A percentile compares a stretch with the other conserved stretches of the same genome.
Conservation (phyloP, 2,888 invertebrate genomes). For the Sarcophaga variegata region DNA sequence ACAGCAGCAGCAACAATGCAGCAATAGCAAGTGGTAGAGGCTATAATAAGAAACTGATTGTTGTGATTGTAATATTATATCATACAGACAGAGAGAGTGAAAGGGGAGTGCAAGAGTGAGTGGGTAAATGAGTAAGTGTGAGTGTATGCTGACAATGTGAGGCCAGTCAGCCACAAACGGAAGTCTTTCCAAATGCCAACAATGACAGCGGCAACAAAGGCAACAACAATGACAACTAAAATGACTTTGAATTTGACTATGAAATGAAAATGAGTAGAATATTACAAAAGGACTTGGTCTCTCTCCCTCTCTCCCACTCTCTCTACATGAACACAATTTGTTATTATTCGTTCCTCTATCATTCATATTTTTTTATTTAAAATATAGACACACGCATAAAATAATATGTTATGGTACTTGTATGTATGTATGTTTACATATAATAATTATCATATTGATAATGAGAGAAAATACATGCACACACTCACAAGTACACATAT, state of each 20-base stretch:
- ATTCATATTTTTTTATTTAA: neutral
- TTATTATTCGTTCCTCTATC: neutral
- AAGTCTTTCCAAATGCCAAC: constrained; percentile 63
- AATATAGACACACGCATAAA: neutral
- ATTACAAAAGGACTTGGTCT: neutral
- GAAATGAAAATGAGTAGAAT: constrained; percentile 21
- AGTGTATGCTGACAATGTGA: constrained; percentile 43
- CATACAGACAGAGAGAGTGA: no score
- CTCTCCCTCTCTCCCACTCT: no score
- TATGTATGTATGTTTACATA: neutral
- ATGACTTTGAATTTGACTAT: constrained; percentile 32
- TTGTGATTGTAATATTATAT: no score
- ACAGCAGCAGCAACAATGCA: no score
- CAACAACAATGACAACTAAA: constrained; percentile 9
- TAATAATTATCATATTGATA: constrained; percentile 52
- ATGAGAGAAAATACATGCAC: constrained; percentile 14
- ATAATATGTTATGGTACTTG: neutral
- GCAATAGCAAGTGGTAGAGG: constrained; percentile 8
- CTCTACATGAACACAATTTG: no score
- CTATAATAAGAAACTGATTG: neutral
- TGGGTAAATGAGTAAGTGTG: no score
- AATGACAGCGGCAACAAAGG: constrained; percentile 56
- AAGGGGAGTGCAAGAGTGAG: no score
- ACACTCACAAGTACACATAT: neutral
- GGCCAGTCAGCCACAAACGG: constrained; percentile 65